These are phyloP conservation scores for Urocitellus parryii DNA, from an alignment of 2,113 vertebrate species.

Conservation along the genomic window DNA sequence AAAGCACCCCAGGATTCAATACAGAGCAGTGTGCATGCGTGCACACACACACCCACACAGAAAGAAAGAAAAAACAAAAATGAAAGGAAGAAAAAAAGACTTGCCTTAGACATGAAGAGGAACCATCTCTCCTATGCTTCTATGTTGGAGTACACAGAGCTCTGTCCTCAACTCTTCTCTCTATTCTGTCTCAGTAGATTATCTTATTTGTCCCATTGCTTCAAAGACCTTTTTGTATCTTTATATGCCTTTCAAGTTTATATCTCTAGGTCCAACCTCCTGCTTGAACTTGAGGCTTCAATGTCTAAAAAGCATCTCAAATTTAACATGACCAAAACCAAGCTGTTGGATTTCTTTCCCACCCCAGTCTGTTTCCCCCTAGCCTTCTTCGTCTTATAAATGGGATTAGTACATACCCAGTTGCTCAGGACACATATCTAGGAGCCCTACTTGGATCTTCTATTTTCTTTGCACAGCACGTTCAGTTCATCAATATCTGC, in stretches of 20 bases:
- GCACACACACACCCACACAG: no score
- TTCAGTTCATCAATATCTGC: not conserved
- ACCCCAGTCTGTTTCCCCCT: not conserved
- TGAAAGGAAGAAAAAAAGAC: not conserved
- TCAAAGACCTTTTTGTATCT: not conserved
- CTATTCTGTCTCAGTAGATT: not conserved
- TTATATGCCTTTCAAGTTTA: constrained; percentile 1
- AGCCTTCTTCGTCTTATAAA: not conserved
- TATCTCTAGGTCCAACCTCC: not conserved
- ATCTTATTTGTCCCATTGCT: not conserved
- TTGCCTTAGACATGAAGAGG: not conserved
- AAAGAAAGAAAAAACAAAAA: not conserved
- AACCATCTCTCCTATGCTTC: not conserved
- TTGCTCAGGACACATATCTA: not conserved
- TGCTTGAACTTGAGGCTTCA: not conserved
- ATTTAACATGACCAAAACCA: constrained; percentile 49
- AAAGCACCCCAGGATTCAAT: no score
- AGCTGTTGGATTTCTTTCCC: not conserved
- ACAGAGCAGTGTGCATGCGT: no score
- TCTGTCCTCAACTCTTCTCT: not conserved
- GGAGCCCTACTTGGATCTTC: not conserved
- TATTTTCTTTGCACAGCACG: not conserved
- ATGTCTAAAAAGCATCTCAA: not conserved
- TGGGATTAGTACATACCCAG: not conserved
- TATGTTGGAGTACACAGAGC: not conserved